A percentile compares a stretch with the other conserved stretches of the same genome.
Conservation (phyloP, 2,888 invertebrate genomes). For the Drosophila kanekoi region DNA sequence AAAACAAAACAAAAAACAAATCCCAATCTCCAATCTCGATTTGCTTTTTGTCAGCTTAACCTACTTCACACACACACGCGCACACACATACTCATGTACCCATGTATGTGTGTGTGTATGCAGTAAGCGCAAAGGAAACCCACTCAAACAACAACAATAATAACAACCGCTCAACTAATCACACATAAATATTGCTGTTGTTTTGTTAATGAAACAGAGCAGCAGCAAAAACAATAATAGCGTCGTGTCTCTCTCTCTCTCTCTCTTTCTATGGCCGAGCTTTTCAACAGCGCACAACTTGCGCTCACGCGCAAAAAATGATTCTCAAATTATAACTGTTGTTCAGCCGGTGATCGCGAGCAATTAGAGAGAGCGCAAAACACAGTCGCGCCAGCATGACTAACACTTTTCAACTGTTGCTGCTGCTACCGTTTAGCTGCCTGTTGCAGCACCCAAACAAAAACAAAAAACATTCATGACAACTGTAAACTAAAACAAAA, state of each 20-base stretch:
- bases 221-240: constrained; percentile 38
- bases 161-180: constrained; percentile 59
- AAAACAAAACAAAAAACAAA: constrained; percentile 7
- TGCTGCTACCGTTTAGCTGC: constrained; percentile 37
- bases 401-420: constrained; percentile 52
- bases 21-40: constrained; percentile 58
- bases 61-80: constrained; percentile 69
- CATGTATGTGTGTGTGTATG: constrained; percentile 38
- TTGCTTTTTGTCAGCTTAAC: constrained; percentile 70
- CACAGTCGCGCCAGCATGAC: constrained; percentile 48
- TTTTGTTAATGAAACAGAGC: constrained; percentile 77
- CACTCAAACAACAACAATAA: constrained; percentile 35
- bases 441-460: constrained; percentile 13
- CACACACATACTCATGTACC: constrained; percentile 20
- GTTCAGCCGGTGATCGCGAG: constrained; percentile 72
- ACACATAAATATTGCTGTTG: constrained; percentile 71
- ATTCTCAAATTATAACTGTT: constrained; percentile 76
- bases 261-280: constrained; percentile 8
- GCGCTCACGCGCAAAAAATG: constrained; percentile 41
- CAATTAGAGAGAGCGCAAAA: constrained; percentile 58
- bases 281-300: constrained; percentile 26
- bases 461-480: constrained; percentile 23
- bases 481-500: constrained; percentile 32
- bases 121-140: constrained; percentile 57
- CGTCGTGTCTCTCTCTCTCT: constrained; percentile 6